phyloP scores from a whole-genome alignment of 2,113 vertebrate genomes.

The Nerophis ophidion region DNA sequence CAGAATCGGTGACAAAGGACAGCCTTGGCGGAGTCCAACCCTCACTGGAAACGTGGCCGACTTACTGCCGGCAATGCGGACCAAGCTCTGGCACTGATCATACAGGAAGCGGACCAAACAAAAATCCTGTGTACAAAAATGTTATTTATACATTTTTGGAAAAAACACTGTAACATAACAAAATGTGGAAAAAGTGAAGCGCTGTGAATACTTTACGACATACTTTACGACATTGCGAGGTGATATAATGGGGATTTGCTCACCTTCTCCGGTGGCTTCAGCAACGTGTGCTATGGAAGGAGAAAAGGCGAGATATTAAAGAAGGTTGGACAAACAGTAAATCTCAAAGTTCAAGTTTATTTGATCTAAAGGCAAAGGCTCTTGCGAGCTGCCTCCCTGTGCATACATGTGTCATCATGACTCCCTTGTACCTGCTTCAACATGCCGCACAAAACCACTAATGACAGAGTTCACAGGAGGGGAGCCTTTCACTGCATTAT shows the following conservation, averaged over 20 bases:
- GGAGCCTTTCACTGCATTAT: constrained; percentile 27
- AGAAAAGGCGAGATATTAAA: constrained; percentile 6
- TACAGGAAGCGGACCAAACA: no score
- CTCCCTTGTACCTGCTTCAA: constrained; percentile 38
- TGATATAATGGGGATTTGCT: constrained; percentile 12
- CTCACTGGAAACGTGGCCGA: no score
- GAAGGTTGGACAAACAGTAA: background rate
- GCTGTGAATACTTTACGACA: no score
- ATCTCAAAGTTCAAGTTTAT: constrained; percentile 6
- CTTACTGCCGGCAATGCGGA: no score
- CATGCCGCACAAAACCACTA: constrained; percentile 42
- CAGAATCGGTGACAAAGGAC: no score
- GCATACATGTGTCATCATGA: constrained; percentile 33
- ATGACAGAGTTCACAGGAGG: constrained; percentile 33
- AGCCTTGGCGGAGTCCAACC: no score
- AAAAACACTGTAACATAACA: no score
- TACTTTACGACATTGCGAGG: background rate
- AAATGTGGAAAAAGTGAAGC: no score
- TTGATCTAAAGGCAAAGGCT: background rate
- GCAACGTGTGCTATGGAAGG: constrained; percentile 17
- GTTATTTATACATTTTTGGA: no score
- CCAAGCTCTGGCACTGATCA: no score
- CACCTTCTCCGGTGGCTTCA: constrained; percentile 33
- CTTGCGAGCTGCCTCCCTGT: constrained; percentile 25
- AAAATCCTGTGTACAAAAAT: no score